Conservation (phyloP, 2,797 vertebrate species). For the Acrossocheilus fasciatus region DNA sequence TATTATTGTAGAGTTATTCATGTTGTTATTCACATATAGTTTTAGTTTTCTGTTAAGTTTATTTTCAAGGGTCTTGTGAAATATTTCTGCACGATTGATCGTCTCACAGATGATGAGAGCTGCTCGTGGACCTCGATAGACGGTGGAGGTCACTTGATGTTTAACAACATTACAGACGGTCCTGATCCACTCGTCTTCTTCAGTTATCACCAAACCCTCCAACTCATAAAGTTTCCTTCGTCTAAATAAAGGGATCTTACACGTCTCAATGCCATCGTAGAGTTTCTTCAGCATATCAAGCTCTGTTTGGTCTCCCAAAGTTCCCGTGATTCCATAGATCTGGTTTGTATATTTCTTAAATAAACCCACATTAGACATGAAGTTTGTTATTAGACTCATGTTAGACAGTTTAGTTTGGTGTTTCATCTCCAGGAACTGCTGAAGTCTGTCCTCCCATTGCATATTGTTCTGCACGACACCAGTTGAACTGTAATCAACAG, state of each 20-base stretch:
- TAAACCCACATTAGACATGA: conserved; percentile 71
- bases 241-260: conserved; percentile 71
- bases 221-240: conserved; percentile 73
- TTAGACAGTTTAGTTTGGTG: conserved; percentile 68
- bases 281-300: conserved; percentile 65
- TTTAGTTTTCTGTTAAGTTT: conserved; percentile 22
- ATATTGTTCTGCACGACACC: conserved; percentile 70
- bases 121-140: conserved; percentile 64
- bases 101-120: conserved; percentile 74
- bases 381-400: conserved; percentile 74
- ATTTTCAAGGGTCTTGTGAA: conserved; percentile 35
- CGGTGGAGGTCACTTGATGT: conserved; percentile 29
- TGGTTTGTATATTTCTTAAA: conserved; percentile 67
- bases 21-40: conserved; percentile 72
- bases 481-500: conserved; percentile 71
- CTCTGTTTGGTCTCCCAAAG: conserved; percentile 70
- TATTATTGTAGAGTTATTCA: conserved; percentile 60
- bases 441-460: conserved; percentile 71
- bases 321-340: conserved; percentile 75
- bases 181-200: conserved; percentile 64
- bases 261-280: conserved; percentile 65
- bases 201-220: conserved; percentile 52
- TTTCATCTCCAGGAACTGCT: conserved; percentile 79
- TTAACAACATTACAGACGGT: conserved; percentile 62
- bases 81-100: conserved; percentile 62